Percentiles rank a stretch among this genome's conserved stretches.
These are phyloP conservation scores for Antennarius maculatus DNA, from an alignment of 2,797 vertebrate genomes.

Conservation along the genomic window DNA sequence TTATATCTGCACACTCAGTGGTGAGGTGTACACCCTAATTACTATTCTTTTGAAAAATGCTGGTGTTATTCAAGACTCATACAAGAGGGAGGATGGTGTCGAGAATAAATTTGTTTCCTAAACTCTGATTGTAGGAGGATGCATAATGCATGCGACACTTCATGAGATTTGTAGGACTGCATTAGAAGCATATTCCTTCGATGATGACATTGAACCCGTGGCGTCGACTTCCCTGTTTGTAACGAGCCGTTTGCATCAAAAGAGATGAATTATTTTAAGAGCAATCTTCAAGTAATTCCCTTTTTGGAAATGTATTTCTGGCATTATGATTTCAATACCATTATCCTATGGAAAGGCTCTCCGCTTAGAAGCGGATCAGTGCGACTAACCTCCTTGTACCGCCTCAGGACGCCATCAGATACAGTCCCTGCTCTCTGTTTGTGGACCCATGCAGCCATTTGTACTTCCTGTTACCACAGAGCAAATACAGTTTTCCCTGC, in stretches of 20 bases:
- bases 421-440: conserved; percentile 25
- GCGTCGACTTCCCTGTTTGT: not conserved
- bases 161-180: conserved; percentile 8
- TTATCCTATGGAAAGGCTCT: conserved; percentile 39
- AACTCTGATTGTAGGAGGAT: conserved; percentile 32
- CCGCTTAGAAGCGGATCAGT: conserved; percentile 44
- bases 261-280: not conserved
- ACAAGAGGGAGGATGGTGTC: conserved; percentile 45
- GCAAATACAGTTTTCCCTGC: conserved; percentile 54
- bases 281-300: not conserved
- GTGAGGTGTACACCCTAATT: conserved; percentile 65
- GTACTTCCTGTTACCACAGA: conserved; percentile 42
- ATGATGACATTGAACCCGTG: conserved; percentile 27
- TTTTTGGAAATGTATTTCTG: conserved; percentile 4
- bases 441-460: conserved; percentile 34
- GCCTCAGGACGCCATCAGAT: conserved; percentile 49
- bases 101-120: conserved; percentile 48
- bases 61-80: conserved; percentile 51
- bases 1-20: conserved; percentile 49
- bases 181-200: not conserved
- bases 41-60: conserved; percentile 63
- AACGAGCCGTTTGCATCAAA: conserved; percentile 1
- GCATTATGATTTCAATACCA: conserved; percentile 26
- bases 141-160: conserved; percentile 42
- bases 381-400: conserved; percentile 41